Percentiles rank a stretch among this genome's conserved stretches.
phyloP scores from a whole-genome alignment of 2,797 vertebrate genomes.

The Falco berigora region DNA sequence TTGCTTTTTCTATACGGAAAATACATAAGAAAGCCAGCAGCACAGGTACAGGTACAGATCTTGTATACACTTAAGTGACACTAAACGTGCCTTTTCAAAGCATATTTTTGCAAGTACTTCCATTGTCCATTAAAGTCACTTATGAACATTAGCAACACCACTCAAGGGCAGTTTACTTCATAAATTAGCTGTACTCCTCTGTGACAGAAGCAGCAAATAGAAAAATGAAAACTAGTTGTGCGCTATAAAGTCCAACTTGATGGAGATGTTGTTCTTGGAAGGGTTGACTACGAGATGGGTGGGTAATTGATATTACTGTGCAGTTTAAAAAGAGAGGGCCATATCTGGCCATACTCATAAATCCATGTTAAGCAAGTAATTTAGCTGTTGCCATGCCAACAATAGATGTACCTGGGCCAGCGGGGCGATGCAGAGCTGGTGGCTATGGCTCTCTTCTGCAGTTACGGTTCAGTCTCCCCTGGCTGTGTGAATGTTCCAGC shows the following conservation, averaged over 20 bases:
- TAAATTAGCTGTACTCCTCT: background rate
- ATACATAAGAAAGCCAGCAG: background rate
- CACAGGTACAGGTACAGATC: background rate
- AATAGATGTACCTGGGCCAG: background rate
- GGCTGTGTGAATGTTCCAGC: background rate
- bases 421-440: background rate
- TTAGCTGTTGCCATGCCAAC: background rate
- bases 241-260: background rate
- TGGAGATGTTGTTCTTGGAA: background rate
- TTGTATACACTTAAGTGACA: background rate
- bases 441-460: background rate
- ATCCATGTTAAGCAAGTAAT: background rate
- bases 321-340: background rate
- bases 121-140: background rate
- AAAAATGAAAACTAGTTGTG: background rate
- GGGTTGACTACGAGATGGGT: background rate
- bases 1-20: background rate
- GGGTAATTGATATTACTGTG: background rate
- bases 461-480: rapidly evolving
- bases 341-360: background rate
- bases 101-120: background rate
- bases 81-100: background rate
- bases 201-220: background rate
- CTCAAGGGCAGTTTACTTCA: background rate
- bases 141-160: background rate